A percentile compares a stretch with the other conserved stretches of the same genome.
These are phyloP conservation scores for Euspilapteryx auroguttella DNA, from an alignment of 2,888 invertebrate species.

Conservation along the genomic window DNA sequence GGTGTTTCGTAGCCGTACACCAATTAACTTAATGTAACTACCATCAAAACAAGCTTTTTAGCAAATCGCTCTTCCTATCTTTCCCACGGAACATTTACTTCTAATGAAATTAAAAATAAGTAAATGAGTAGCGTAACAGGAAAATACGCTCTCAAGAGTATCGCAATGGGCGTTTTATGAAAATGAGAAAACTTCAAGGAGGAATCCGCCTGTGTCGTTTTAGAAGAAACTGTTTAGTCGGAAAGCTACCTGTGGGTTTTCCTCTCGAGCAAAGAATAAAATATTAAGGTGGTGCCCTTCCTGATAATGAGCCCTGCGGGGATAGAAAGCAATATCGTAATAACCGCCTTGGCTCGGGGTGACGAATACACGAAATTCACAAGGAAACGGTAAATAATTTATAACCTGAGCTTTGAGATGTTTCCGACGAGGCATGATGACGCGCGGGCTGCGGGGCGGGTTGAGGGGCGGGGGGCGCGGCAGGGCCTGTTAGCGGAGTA, in stretches of 20 bases:
- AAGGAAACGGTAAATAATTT: constrained; percentile 53
- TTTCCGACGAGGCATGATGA: constrained; percentile 34
- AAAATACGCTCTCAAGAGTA: constrained; percentile 14
- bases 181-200: constrained; percentile 23
- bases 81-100: constrained; percentile 31
- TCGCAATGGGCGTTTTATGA: constrained; percentile 23
- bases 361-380: constrained; percentile 49
- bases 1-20: constrained; percentile 45
- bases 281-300: constrained; percentile 40
- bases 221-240: constrained; percentile 18
- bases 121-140: constrained; percentile 23
- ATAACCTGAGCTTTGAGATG: constrained; percentile 40
- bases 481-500: no score
- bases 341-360: constrained; percentile 41
- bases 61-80: constrained; percentile 30
- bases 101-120: constrained; percentile 46
- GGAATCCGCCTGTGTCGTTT: constrained; percentile 13
- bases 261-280: constrained; percentile 32
- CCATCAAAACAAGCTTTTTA: constrained; percentile 49
- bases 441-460: constrained; percentile 20
- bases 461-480: no score
- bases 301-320: constrained; percentile 51
- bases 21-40: constrained; percentile 56
- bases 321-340: constrained; percentile 57
- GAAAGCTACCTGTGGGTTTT: no score